A percentile compares a stretch with the other conserved stretches of the same genome.
These are phyloP conservation scores for Clepsis dumicolana DNA, from an alignment of 2,888 invertebrate species.

Conservation along the genomic window DNA sequence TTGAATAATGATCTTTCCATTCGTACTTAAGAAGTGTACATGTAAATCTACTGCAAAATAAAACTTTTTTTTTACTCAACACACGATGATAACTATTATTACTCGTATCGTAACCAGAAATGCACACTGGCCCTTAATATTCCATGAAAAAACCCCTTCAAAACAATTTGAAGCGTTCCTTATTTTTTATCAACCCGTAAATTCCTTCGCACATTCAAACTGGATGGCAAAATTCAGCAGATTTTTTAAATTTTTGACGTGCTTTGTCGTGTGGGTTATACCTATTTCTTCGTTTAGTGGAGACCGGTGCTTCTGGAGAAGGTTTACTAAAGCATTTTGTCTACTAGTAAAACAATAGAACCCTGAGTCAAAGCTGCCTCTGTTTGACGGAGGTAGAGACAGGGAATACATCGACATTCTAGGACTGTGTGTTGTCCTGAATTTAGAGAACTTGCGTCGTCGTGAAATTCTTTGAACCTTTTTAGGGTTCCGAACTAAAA, in stretches of 20 bases:
- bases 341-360: background rate
- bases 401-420: background rate
- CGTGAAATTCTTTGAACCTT: background rate
- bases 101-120: too few species aligned
- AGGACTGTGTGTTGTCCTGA: background rate
- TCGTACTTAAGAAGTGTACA: too few species aligned
- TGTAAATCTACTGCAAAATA: too few species aligned
- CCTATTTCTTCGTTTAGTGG: background rate
- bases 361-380: background rate
- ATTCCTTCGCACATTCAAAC: background rate
- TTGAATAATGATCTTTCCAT: too few species aligned
- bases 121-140: background rate
- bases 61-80: too few species aligned
- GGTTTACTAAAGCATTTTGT: background rate
- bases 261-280: background rate
- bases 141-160: background rate
- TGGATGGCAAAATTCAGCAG: background rate
- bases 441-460: background rate
- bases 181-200: background rate
- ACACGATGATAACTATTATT: too few species aligned
- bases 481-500: too few species aligned
- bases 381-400: slow-evolving; percentile 6
- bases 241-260: background rate
- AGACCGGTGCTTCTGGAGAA: background rate
- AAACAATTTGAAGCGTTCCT: background rate